Conservation (phyloP, 2,888 invertebrate genomes). For the Adelognathus sp. region DNA sequence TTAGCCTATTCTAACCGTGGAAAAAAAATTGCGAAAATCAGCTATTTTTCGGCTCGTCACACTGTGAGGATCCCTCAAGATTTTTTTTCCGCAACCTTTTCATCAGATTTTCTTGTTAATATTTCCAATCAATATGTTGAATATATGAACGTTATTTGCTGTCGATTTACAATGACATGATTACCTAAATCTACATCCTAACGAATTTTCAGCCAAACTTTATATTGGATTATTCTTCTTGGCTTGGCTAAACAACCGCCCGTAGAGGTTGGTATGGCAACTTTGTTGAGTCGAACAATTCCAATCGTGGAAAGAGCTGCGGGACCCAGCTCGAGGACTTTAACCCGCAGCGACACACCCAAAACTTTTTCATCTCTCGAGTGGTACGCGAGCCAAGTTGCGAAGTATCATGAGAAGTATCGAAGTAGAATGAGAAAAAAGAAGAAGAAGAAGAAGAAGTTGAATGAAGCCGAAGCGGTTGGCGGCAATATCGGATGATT, state of each 20-base stretch:
- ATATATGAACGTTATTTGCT: too few species aligned
- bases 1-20: not conserved
- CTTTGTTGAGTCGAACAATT: constrained; percentile 41
- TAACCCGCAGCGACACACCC: constrained; percentile 45
- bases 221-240: constrained; percentile 22
- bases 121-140: too few species aligned
- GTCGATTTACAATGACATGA: too few species aligned
- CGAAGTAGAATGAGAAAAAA: constrained; percentile 29
- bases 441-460: constrained; percentile 25
- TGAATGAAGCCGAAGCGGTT: constrained; percentile 37
- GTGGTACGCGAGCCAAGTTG: constrained; percentile 53
- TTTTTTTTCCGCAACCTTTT: too few species aligned
- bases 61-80: not conserved
- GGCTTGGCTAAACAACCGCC: not conserved
- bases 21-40: not conserved
- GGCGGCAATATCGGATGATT: constrained; percentile 55
- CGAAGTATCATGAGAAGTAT: constrained; percentile 49
- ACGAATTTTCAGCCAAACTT: constrained; percentile 9
- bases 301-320: constrained; percentile 48
- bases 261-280: not conserved
- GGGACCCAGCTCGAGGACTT: constrained; percentile 31
- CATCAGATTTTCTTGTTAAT: too few species aligned
- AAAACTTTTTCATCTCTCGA: constrained; percentile 58
- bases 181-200: not conserved
- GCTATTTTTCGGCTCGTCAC: too few species aligned